phyloP scores from a whole-genome alignment of 2,113 vertebrate species.

The Ranitomeya imitator region DNA sequence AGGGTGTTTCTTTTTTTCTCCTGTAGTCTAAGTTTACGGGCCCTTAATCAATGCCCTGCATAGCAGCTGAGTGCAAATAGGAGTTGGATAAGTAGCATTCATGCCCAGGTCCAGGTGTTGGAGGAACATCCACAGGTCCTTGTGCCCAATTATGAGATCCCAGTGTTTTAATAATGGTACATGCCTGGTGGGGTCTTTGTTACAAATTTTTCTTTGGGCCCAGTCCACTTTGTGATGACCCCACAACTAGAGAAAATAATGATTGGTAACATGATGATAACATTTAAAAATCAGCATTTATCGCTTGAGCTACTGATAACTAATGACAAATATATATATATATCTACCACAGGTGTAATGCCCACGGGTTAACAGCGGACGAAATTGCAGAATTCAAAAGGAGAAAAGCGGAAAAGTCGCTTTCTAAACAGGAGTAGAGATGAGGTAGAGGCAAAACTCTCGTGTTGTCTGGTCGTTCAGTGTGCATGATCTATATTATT shows the following conservation, averaged over 20 bases:
- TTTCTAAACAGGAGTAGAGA: constrained; percentile 70
- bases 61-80: too few species aligned
- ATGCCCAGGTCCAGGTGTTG: too few species aligned
- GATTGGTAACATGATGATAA: neutral
- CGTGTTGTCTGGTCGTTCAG: constrained; percentile 30
- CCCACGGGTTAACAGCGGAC: constrained; percentile 81
- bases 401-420: constrained; percentile 83
- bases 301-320: neutral
- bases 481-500: constrained; percentile 35
- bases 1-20: too few species aligned
- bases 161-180: neutral
- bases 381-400: constrained; percentile 84
- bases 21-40: too few species aligned
- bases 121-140: too few species aligned
- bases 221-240: too few species aligned
- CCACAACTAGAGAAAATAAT: neutral
- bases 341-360: constrained; percentile 79
- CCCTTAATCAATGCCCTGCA: too few species aligned
- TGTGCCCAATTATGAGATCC: too few species aligned
- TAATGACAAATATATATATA: constrained; percentile 63
- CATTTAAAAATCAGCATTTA: neutral
- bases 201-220: neutral
- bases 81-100: too few species aligned
- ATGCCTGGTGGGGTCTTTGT: neutral
- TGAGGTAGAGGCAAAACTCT: constrained; percentile 75